These are phyloP conservation scores for Glossosoma conforme DNA, from an alignment of 1,140 invertebrate genomes.

Conservation along the genomic window DNA sequence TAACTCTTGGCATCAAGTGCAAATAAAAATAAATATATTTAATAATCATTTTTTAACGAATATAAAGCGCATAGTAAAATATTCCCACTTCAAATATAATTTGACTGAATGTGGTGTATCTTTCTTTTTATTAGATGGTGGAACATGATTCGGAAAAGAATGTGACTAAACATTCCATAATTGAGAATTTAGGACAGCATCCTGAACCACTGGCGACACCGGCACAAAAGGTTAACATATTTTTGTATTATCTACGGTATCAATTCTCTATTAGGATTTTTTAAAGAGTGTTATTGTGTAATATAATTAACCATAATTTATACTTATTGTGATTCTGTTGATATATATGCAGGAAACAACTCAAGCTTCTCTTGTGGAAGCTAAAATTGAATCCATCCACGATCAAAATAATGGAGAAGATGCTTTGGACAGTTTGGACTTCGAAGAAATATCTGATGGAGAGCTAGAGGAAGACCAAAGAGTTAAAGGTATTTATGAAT, in stretches of 20 bases:
- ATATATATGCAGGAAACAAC: constrained; percentile 14
- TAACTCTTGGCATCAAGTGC: too few relatives aligned
- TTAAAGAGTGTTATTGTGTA: neutral
- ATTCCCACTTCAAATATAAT: too few relatives aligned
- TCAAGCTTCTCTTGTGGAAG: constrained; percentile 26
- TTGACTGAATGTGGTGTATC: too few relatives aligned
- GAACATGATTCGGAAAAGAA: constrained; percentile 22
- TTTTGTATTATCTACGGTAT: neutral
- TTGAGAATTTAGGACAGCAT: too few relatives aligned
- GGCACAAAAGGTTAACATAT: neutral
- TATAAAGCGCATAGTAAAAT: too few relatives aligned
- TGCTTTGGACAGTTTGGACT: constrained; percentile 71
- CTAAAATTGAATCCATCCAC: constrained; percentile 42
- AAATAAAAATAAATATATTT: too few relatives aligned
- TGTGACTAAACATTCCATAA: too few relatives aligned
- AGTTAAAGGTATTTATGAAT: constrained; percentile 19
- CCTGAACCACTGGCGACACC: too few relatives aligned
- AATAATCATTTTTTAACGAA: too few relatives aligned
- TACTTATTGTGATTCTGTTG: neutral
- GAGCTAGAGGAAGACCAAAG: constrained; percentile 72
- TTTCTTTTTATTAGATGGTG: constrained; percentile 22
- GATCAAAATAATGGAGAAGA: constrained; percentile 56
- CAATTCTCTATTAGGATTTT: neutral
- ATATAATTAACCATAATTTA: neutral
- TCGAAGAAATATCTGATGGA: constrained; percentile 86